Percentiles rank a stretch among this genome's conserved stretches.
phyloP scores from a whole-genome alignment of 2,888 invertebrate genomes.

The Cheilosia impressa region DNA sequence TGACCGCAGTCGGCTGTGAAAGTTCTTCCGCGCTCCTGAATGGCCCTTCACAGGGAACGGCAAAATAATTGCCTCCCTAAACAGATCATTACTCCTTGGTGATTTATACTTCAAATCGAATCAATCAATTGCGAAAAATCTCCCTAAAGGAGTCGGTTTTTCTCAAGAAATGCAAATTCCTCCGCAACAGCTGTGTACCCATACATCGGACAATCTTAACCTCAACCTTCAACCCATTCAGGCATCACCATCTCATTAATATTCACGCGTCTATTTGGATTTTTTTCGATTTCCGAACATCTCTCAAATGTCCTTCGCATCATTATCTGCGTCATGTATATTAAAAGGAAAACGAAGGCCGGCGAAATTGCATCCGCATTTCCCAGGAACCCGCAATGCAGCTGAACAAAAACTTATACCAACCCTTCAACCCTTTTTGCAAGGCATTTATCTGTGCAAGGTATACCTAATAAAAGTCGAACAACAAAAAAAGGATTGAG shows the following conservation, averaged over 20 bases:
- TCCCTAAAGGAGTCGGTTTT: neutral
- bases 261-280: constrained; percentile 26
- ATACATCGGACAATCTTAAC: neutral
- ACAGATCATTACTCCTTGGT: constrained; percentile 25
- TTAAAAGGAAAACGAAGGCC: constrained; percentile 1
- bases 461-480: neutral
- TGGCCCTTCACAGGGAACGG: neutral
- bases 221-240: constrained; percentile 49
- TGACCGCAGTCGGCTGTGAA: neutral
- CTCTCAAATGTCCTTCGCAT: constrained; percentile 50
- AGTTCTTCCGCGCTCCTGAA: neutral
- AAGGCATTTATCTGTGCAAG: neutral
- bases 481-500: neutral
- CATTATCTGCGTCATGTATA: neutral
- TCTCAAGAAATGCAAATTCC: constrained; percentile 54
- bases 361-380: constrained; percentile 55
- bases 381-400: constrained; percentile 22
- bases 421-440: constrained; percentile 47
- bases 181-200: constrained; percentile 3
- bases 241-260: constrained; percentile 51
- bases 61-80: constrained; percentile 13
- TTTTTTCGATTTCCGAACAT: neutral
- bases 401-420: constrained; percentile 3
- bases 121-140: constrained; percentile 1
- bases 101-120: constrained; percentile 8